Conservation (phyloP, 2,113 vertebrate genomes). For the Pitta sordida region DNA sequence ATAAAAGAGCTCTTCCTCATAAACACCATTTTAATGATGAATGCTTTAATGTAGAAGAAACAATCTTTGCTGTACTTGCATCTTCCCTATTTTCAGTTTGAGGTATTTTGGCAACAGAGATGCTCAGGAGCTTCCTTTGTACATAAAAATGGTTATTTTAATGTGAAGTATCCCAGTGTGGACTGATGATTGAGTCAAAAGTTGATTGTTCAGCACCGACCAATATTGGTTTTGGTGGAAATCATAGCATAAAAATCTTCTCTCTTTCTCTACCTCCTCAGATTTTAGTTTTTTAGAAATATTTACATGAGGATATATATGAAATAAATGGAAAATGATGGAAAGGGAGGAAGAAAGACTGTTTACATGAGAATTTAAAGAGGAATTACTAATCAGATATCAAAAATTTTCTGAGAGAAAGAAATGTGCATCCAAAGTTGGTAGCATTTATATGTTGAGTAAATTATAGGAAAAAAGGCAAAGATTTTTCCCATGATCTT, state of each 20-base stretch:
- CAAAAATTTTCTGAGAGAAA: neutral
- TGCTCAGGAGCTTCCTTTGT: accelerated
- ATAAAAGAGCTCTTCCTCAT: neutral
- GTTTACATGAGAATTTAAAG: neutral
- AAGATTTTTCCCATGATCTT: neutral
- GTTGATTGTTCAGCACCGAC: accelerated
- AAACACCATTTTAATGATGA: neutral
- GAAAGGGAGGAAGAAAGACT: neutral
- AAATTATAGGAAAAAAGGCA: neutral
- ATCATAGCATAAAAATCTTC: neutral
- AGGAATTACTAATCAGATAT: neutral
- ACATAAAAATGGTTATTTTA: neutral
- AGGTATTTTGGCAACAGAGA: neutral
- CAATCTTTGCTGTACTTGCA: neutral
- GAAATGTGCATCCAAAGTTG: neutral
- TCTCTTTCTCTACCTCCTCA: neutral
- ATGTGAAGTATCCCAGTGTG: neutral
- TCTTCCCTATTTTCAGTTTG: neutral
- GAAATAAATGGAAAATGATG: neutral
- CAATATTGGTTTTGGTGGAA: neutral
- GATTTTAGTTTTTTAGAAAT: accelerated
- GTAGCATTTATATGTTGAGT: accelerated
- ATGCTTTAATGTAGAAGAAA: neutral
- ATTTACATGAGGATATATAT: accelerated
- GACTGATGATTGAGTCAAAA: neutral